These are phyloP conservation scores for Mionectes olivaceus DNA, from an alignment of 2,797 vertebrate genomes.

Conservation along the genomic window DNA sequence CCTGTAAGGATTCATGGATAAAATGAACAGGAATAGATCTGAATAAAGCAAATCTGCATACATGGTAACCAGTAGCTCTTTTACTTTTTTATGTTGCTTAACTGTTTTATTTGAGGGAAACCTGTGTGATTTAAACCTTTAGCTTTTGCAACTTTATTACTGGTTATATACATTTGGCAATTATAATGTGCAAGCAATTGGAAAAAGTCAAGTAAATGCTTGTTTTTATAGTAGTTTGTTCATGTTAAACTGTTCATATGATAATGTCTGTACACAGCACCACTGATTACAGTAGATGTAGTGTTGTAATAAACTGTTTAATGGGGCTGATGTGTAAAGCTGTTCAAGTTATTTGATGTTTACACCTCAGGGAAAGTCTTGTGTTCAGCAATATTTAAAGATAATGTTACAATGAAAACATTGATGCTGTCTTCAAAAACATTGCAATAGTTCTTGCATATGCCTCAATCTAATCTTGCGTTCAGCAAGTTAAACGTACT, in stretches of 20 bases:
- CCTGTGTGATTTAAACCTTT: constrained; percentile 88
- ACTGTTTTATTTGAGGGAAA: constrained; percentile 95
- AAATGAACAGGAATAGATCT: constrained; percentile 89
- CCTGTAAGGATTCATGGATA: constrained; percentile 88
- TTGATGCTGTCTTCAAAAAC: constrained; percentile 81
- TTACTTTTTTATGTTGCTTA: constrained; percentile 93
- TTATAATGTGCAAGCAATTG: constrained; percentile 91
- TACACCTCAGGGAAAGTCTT: constrained; percentile 89
- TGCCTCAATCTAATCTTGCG: constrained; percentile 80
- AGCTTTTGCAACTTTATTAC: constrained; percentile 88
- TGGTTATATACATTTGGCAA: constrained; percentile 87
- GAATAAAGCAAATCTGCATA: constrained; percentile 92
- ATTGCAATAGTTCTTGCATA: constrained; percentile 79
- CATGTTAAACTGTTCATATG: constrained; percentile 88
- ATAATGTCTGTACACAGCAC: constrained; percentile 96
- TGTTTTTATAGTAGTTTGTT: constrained; percentile 96
- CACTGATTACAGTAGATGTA: constrained; percentile 96
- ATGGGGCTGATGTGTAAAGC: constrained; percentile 93
- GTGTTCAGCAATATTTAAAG: constrained; percentile 87
- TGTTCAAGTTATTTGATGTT: constrained; percentile 90
- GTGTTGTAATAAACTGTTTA: constrained; percentile 99
- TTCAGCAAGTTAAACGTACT: constrained; percentile 77
- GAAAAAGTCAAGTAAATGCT: constrained; percentile 88
- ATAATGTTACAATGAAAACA: constrained; percentile 82
- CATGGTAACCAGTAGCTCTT: constrained; percentile 92